These are phyloP conservation scores for Drosophila tsacasi DNA, from an alignment of 1,140 invertebrate genomes.

Conservation along the genomic window DNA sequence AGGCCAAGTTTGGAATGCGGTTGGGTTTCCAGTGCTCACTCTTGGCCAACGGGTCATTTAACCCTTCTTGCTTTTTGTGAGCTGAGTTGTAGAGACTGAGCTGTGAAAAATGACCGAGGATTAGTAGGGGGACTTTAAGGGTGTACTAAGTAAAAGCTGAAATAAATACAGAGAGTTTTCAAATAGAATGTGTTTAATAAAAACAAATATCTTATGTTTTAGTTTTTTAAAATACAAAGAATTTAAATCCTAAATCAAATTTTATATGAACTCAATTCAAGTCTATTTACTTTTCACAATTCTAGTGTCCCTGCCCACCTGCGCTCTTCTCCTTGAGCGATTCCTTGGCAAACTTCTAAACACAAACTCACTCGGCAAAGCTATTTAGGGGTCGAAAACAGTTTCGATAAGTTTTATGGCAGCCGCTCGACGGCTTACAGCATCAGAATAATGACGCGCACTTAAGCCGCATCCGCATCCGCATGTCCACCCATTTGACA, in stretches of 20 bases:
- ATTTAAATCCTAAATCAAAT: background rate
- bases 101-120: constrained; percentile 24
- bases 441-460: constrained; percentile 67
- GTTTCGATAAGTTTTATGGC: constrained; percentile 70
- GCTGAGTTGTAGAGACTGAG: constrained; percentile 8
- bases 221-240: too few species aligned
- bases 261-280: background rate
- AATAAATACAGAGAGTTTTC: background rate
- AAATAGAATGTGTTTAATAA: background rate
- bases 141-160: background rate
- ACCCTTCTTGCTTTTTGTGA: constrained; percentile 33
- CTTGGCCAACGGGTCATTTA: constrained; percentile 54
- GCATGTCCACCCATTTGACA: constrained; percentile 16
- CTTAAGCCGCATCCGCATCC: constrained; percentile 53
- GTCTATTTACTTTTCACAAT: background rate
- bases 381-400: constrained; percentile 16
- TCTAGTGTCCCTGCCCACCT: background rate
- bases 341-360: background rate
- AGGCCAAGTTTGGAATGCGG: constrained; percentile 22
- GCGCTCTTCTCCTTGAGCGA: background rate
- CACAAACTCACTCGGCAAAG: constrained; percentile 6
- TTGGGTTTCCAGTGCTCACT: constrained; percentile 18
- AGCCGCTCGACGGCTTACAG: constrained; percentile 37
- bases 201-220: too few species aligned
- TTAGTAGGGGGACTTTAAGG: constrained; percentile 5